phyloP scores from a whole-genome alignment of 1,140 invertebrate genomes.

The Bombus vancouverensis region DNA sequence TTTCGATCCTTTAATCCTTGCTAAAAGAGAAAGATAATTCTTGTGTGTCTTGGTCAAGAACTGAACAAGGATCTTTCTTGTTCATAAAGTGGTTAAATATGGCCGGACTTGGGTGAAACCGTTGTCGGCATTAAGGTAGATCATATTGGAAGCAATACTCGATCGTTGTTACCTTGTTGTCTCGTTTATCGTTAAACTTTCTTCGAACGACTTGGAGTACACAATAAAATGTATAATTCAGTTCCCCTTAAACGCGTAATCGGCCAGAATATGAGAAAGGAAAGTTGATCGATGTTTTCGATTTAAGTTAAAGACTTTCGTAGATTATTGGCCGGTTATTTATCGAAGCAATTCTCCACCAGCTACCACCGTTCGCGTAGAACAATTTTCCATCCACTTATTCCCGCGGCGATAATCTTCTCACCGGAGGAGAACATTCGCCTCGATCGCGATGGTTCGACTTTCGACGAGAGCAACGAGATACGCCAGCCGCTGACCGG shows the following conservation, averaged over 20 bases:
- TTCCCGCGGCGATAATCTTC: conserved; percentile 3
- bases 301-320: conserved; percentile 24
- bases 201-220: too few relatives aligned
- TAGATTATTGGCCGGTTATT: background rate
- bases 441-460: conserved; percentile 19
- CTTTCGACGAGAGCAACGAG: conserved; percentile 14
- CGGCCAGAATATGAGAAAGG: background rate
- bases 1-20: conserved; percentile 42
- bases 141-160: background rate
- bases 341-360: background rate
- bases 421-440: too few relatives aligned
- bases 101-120: too few relatives aligned
- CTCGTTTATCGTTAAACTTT: background rate
- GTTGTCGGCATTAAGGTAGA: background rate
- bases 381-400: background rate
- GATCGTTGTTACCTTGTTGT: background rate
- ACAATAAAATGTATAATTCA: background rate
- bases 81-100: background rate
- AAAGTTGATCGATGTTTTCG: background rate
- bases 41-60: background rate
- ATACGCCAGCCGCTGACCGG: conserved; percentile 17
- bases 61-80: background rate
- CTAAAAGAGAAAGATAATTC: background rate
- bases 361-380: background rate
- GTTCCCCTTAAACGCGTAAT: background rate